phyloP scores from a whole-genome alignment of 2,888 invertebrate species.

The Archaeoteleia sp. region DNA sequence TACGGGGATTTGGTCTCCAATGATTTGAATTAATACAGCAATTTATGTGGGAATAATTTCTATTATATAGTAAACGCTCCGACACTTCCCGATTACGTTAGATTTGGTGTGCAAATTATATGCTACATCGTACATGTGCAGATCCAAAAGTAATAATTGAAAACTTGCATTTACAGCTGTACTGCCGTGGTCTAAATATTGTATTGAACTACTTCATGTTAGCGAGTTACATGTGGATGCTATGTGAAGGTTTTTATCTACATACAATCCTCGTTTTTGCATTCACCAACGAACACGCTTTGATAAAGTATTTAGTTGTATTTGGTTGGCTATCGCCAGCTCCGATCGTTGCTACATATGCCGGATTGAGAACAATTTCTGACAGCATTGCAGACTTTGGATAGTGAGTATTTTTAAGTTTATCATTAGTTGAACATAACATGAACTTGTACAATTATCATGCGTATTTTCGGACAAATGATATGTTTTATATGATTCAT shows the following conservation, averaged over 20 bases:
- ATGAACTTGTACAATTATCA: not conserved
- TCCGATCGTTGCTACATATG: conserved; percentile 81
- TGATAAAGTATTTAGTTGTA: conserved; percentile 87
- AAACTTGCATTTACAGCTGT: conserved; percentile 78
- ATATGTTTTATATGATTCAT: too few relatives aligned
- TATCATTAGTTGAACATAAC: not conserved
- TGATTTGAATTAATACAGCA: too few relatives aligned
- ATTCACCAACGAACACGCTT: conserved; percentile 90
- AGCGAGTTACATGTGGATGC: conserved; percentile 97
- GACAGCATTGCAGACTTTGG: conserved; percentile 76
- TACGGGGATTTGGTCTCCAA: too few relatives aligned
- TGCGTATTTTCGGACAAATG: too few relatives aligned
- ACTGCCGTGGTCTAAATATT: conserved; percentile 89
- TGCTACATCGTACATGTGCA: too few relatives aligned
- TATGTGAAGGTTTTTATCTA: conserved; percentile 94
- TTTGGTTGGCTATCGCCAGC: conserved; percentile 91
- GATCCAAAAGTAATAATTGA: not conserved
- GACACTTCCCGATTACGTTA: too few relatives aligned
- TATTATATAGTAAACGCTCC: too few relatives aligned
- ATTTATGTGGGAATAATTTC: too few relatives aligned
- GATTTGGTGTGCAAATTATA: too few relatives aligned
- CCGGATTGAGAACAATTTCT: conserved; percentile 79
- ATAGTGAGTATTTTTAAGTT: conserved; percentile 77
- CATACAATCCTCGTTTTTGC: conserved; percentile 95
- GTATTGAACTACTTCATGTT: conserved; percentile 91